Percentiles rank a stretch among this genome's conserved stretches.
Conservation (phyloP, 2,888 invertebrate genomes). For the Melinopterus prodromus region DNA sequence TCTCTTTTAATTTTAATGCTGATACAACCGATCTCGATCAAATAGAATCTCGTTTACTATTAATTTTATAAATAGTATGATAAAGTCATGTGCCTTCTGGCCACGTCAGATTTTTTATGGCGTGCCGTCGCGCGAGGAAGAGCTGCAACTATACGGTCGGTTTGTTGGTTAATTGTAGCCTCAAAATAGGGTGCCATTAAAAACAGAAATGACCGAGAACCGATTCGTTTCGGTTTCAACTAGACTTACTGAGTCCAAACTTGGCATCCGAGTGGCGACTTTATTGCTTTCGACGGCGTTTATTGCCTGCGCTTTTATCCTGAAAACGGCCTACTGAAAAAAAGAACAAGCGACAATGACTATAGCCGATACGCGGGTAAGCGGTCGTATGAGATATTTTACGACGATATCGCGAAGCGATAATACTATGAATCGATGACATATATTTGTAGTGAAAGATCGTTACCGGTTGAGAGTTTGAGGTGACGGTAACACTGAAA, state of each 20-base stretch:
- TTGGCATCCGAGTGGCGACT: background rate
- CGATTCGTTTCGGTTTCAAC: background rate
- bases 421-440: background rate
- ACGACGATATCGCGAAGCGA: background rate
- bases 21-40: no score
- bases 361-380: background rate
- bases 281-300: background rate
- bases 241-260: background rate
- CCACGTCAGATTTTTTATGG: no score
- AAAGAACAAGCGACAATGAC: background rate
- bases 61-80: no score
- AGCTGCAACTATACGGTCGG: background rate
- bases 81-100: no score
- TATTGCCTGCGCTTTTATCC: background rate
- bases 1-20: no score
- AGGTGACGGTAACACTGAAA: background rate
- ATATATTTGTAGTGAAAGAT: background rate
- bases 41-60: no score
- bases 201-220: background rate
- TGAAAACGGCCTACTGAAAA: background rate
- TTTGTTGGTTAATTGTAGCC: background rate
- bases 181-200: background rate
- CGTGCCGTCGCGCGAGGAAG: no score
- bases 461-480: background rate
- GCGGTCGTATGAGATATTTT: background rate